Base-by-base conservation (phyloP, 2,888 invertebrate genomes). In the Drosophila cyrtoloma region DNA sequence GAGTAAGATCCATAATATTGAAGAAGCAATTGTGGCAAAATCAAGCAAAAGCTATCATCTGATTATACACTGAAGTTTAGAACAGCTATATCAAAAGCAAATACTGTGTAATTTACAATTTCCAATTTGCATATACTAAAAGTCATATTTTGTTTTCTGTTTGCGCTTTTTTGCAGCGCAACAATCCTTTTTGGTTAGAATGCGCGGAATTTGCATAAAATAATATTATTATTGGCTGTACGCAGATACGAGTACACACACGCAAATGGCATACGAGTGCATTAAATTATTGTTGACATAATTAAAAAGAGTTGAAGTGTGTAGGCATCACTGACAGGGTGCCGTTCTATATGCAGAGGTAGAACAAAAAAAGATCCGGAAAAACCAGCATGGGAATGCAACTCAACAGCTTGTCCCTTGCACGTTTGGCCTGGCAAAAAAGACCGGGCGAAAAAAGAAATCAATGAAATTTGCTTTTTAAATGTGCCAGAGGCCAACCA, bases 241-340 rank as follows among this genome's bases (percentile, higher is more conserved):
- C 65, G 72, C 58, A 59, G 59, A 55, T 66, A 14, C 39, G 59
- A 47, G 9, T 26, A 66, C 60, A 61, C 44, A 58, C 35, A 47
- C 39, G n/a, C 39, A 59, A 59, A 52, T 22, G 57, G 59, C 47
- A 58, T 50, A 65, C 52, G 77, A 86, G 84, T 84, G 79, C 84
- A 86, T 86, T 81, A 84, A 86, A 86, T 84, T 82, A 84, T 80
- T 86, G 86, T 86, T 86, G 82, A 85, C 80, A 76, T 84, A 77
- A 81, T 76, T 81, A 77, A 82, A 79, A 69, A 58, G 53, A 62
- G 70, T 58, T 77, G 70, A 71, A 72, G 63, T 64, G 79, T 65
- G 62, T 67, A 80, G 75, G 71, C 71, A 68, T 44, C 57, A 19
- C 55, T 58, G 67, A 16, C 71, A 47, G 30, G 10, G 32, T 35